Evolutionary conservation across 2,797 vertebrate genomes (phyloP).

Genomic region (Dryobates pubescens): DNA sequence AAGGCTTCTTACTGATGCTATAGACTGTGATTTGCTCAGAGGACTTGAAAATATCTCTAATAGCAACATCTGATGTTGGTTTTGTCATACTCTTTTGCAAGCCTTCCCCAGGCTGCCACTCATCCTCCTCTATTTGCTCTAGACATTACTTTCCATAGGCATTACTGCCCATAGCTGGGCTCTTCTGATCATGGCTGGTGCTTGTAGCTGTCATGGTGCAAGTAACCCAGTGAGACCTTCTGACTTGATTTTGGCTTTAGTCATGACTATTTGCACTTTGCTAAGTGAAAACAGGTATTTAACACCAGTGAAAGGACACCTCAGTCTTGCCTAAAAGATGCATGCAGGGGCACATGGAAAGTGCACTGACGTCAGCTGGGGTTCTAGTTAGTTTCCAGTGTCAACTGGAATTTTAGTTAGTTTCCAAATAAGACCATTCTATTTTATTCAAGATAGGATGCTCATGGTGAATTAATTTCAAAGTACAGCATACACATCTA

Average conservation of each 20-base stretch:
- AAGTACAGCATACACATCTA: rapidly evolving
- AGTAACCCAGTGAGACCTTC: neutral
- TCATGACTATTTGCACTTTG: neutral
- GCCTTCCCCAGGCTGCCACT: neutral
- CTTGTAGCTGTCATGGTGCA: neutral
- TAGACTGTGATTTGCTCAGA: neutral
- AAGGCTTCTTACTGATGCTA: neutral
- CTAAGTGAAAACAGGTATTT: neutral
- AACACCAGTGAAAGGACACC: too few relatives aligned
- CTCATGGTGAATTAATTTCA: neutral
- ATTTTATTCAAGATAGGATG: neutral
- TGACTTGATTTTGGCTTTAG: neutral
- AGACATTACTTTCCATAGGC: neutral
- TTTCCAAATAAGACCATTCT: neutral
- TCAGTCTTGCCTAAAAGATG: neutral
- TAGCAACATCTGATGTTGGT: neutral
- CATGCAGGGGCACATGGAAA: neutral
- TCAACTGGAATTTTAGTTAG: neutral
- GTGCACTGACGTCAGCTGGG: neutral
- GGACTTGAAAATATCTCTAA: neutral
- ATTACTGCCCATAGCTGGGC: neutral
- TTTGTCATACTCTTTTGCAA: neutral
- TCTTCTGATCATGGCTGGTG: neutral
- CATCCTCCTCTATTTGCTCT: rapidly evolving
- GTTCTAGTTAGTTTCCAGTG: neutral